These are phyloP conservation scores for Festucalex cinctus DNA, from an alignment of 2,113 vertebrate genomes.

Conservation along the genomic window DNA sequence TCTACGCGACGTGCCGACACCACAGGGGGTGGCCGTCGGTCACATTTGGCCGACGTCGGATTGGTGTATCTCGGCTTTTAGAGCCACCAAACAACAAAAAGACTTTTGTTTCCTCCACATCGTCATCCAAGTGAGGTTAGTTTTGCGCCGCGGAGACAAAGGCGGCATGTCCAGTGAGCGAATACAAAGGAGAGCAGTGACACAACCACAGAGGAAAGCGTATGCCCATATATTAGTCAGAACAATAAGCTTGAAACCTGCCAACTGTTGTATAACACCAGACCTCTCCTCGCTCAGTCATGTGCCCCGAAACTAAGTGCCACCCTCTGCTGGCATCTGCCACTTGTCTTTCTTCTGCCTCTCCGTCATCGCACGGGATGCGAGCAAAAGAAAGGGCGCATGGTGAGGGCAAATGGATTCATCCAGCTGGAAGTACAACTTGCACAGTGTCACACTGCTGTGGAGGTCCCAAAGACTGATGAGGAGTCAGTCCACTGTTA, in stretches of 20 bases:
- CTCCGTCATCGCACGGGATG: constrained; percentile 51
- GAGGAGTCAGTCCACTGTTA: background rate
- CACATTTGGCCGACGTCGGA: too few species aligned
- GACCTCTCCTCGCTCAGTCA: constrained; percentile 47
- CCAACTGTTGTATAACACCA: constrained; percentile 41
- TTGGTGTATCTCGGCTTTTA: too few species aligned
- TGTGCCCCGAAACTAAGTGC: constrained; percentile 54
- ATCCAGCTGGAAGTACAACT: constrained; percentile 43
- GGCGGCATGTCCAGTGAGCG: background rate
- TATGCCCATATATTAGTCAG: constrained; percentile 3
- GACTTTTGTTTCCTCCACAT: constrained; percentile 1
- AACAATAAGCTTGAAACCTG: constrained; percentile 26
- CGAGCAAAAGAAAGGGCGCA: constrained; percentile 29
- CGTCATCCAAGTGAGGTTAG: background rate
- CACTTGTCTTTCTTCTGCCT: constrained; percentile 36
- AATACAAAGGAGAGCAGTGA: constrained; percentile 21
- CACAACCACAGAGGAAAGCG: constrained; percentile 14
- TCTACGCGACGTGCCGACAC: too few species aligned
- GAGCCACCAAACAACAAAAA: background rate
- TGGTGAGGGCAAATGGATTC: constrained; percentile 29
- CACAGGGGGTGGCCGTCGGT: too few species aligned
- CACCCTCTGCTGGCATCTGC: constrained; percentile 42
- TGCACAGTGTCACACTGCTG: constrained; percentile 44
- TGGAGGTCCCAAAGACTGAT: constrained; percentile 30
- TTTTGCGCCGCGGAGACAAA: constrained; percentile 5